Conservation (phyloP, 2,797 vertebrate genomes). For the Chelidonichthys spinosus region DNA sequence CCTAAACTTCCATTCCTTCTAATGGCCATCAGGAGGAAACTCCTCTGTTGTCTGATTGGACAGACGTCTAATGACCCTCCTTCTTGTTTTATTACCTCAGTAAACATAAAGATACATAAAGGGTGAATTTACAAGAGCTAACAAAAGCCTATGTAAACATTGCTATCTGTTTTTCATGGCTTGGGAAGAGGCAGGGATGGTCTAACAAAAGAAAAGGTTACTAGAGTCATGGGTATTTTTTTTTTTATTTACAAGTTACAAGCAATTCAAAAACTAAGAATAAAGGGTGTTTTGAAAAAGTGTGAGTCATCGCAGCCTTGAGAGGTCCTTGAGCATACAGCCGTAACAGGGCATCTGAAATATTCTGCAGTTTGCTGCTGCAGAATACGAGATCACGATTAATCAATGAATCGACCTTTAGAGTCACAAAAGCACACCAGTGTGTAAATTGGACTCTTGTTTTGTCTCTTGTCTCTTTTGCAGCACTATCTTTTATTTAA, state of each 20-base stretch:
- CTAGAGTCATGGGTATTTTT: too few relatives aligned
- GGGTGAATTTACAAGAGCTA: not conserved
- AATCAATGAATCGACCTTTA: not conserved
- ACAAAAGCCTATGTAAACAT: conserved; percentile 9
- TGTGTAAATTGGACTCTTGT: not conserved
- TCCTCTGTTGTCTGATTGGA: not conserved
- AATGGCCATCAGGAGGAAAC: not conserved
- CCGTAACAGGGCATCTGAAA: too few relatives aligned
- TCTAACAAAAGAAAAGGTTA: not conserved
- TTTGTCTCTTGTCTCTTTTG: not conserved
- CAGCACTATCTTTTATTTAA: not conserved
- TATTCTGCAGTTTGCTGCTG: too few relatives aligned
- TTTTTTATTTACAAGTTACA: too few relatives aligned
- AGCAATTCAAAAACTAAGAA: too few relatives aligned
- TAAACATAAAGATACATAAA: not conserved
- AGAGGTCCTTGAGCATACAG: too few relatives aligned
- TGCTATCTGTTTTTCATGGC: not conserved
- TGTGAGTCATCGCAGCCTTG: too few relatives aligned
- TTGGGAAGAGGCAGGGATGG: not conserved
- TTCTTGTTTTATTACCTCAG: not conserved
- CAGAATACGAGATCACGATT: not conserved
- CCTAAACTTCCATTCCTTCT: not conserved
- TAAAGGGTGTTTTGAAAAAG: too few relatives aligned
- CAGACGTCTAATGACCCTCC: not conserved
- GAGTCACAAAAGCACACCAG: not conserved